phyloP scores from a whole-genome alignment of 2,113 vertebrate species.

The Hippocampus zosterae region DNA sequence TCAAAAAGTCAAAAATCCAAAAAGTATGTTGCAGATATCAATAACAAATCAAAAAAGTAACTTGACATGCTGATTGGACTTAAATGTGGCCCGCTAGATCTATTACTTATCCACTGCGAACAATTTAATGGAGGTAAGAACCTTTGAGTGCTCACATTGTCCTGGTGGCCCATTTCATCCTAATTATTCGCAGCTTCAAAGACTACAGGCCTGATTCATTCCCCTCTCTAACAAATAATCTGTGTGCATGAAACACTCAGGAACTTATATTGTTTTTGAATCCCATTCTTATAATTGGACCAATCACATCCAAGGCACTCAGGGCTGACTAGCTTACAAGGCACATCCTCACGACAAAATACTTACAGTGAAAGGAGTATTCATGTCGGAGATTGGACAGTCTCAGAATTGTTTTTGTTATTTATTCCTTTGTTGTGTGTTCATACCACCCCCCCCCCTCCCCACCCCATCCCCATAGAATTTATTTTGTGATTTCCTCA shows the following conservation, averaged over 20 bases:
- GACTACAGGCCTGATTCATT: constrained; percentile 46
- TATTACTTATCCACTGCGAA: constrained; percentile 12
- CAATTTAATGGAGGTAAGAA: constrained; percentile 12
- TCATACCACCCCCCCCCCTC: no score
- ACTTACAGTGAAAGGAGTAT: constrained; percentile 29
- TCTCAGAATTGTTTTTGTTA: no score
- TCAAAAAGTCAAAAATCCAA: no score
- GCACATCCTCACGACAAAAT: constrained; percentile 14
- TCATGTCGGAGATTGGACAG: background rate
- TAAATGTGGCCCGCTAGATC: background rate
- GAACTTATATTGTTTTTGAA: constrained; percentile 30
- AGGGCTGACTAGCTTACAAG: constrained; percentile 20
- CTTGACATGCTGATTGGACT: background rate
- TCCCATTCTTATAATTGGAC: constrained; percentile 3
- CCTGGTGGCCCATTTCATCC: constrained; percentile 41
- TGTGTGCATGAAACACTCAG: constrained; percentile 31
- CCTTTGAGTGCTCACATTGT: constrained; percentile 48
- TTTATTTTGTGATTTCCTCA: no score
- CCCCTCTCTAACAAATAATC: constrained; percentile 42
- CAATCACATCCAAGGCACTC: background rate
- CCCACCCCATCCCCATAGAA: no score
- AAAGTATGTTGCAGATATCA: background rate
- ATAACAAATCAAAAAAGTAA: background rate
- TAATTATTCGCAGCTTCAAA: constrained; percentile 42
- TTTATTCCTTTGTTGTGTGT: no score